phyloP scores from a whole-genome alignment of 2,113 vertebrate species.

The Eulemur macaco region DNA sequence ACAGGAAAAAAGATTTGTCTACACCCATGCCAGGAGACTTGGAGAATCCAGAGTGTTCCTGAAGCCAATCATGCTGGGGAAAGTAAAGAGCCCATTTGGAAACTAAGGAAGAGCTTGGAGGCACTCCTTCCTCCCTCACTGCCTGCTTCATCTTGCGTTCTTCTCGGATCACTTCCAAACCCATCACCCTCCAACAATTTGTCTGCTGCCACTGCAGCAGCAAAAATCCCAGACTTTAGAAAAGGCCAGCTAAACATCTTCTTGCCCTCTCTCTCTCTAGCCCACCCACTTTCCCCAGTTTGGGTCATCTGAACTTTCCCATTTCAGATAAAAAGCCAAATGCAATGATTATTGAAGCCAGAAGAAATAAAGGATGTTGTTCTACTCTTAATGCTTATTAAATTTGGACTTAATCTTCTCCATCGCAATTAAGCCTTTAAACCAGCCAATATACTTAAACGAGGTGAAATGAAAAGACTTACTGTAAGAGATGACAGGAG shows the following conservation, averaged over 20 bases:
- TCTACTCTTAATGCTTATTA: conserved; percentile 75
- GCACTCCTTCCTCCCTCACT: conserved; percentile 25
- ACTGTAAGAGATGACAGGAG: conserved; percentile 77
- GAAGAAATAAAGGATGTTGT: conserved; percentile 70
- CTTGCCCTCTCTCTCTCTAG: conserved; percentile 21
- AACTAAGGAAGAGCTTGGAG: conserved; percentile 48
- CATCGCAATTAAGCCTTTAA: conserved; percentile 76
- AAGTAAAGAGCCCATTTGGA: conserved; percentile 69
- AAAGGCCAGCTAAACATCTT: conserved; percentile 46
- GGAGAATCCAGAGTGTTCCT: conserved; percentile 68
- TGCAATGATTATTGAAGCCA: conserved; percentile 59
- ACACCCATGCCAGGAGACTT: conserved; percentile 66
- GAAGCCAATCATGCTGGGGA: conserved; percentile 66
- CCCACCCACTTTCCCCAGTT: conserved; percentile 48
- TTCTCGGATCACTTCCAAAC: conserved; percentile 44
- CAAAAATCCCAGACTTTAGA: not conserved
- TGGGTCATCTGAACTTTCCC: conserved; percentile 58
- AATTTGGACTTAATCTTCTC: conserved; percentile 76
- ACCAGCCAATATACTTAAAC: conserved; percentile 74
- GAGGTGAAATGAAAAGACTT: conserved; percentile 76
- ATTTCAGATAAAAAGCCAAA: conserved; percentile 49
- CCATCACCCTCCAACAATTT: conserved; percentile 54
- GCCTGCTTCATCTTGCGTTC: conserved; percentile 47
- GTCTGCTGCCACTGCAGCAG: not conserved
- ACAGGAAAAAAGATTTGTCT: conserved; percentile 76